Conservation (phyloP, 2,113 vertebrate genomes). For the Hemiprocne comata region DNA sequence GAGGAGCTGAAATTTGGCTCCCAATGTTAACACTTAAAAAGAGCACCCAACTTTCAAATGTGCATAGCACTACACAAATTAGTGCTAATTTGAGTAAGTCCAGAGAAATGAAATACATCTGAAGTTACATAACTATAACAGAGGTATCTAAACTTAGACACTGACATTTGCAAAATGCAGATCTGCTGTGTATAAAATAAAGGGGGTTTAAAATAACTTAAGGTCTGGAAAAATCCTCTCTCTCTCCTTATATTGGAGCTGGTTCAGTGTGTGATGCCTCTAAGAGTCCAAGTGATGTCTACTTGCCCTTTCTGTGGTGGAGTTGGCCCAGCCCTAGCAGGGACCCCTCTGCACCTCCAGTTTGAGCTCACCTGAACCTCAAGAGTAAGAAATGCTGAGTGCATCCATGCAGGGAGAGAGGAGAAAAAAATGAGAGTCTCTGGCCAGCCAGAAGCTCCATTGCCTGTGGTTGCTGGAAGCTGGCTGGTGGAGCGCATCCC, state of each 20-base stretch:
- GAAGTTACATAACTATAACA: background rate
- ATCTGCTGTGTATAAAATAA: background rate
- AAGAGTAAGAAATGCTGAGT: background rate
- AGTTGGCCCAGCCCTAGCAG: background rate
- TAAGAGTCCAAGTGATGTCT: background rate
- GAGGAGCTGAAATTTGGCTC: background rate
- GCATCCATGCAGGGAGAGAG: background rate
- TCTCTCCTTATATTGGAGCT: background rate
- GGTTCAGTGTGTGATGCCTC: background rate
- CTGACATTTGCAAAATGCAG: background rate
- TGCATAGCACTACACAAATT: background rate
- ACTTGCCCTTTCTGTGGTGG: background rate
- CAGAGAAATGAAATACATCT: background rate
- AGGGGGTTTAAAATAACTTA: background rate
- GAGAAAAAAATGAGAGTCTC: background rate
- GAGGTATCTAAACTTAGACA: background rate
- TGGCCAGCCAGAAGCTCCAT: background rate
- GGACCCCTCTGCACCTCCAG: background rate
- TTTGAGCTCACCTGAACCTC: background rate
- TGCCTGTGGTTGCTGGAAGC: fast-evolving
- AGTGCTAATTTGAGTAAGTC: background rate
- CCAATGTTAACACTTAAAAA: background rate
- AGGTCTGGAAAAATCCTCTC: background rate
- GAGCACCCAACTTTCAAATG: background rate
- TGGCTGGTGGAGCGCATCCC: fast-evolving